Conservation (phyloP, 2,888 invertebrate genomes). For the Eupithecia vulgata region DNA sequence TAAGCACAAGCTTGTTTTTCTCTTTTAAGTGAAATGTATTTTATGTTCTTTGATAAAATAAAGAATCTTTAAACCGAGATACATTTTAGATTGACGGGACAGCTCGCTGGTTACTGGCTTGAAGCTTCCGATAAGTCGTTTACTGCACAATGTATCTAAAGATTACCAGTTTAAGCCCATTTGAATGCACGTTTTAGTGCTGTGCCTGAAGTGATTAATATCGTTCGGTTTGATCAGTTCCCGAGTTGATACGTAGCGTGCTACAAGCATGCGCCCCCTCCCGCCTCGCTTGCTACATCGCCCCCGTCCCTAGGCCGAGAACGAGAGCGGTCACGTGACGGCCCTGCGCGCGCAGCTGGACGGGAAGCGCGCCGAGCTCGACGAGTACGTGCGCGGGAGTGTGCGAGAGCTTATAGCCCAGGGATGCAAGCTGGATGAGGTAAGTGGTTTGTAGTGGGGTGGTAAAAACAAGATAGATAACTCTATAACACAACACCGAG, state of each 20-base stretch:
- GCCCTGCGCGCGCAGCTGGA: constrained; percentile 82
- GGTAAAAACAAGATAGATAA: neutral
- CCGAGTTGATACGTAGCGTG: neutral
- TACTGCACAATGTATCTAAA: too few relatives aligned
- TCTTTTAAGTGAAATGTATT: too few relatives aligned
- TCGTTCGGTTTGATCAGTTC: neutral
- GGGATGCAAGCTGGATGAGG: constrained; percentile 79
- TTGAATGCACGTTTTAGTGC: too few relatives aligned
- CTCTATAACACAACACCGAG: neutral
- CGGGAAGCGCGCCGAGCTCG: constrained; percentile 80
- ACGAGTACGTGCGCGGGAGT: constrained; percentile 78
- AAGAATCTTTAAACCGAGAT: too few relatives aligned
- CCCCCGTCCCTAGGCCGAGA: constrained; percentile 85
- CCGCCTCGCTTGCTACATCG: constrained; percentile 36
- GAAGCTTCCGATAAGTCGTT: too few relatives aligned
- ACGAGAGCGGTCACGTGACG: constrained; percentile 85
- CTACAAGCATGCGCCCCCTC: neutral
- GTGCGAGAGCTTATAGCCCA: constrained; percentile 79
- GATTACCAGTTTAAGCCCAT: too few relatives aligned
- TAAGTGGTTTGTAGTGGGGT: constrained; percentile 54
- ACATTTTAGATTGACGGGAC: too few relatives aligned
- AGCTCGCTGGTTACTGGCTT: too few relatives aligned
- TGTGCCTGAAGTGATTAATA: neutral
- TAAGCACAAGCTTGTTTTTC: too few relatives aligned
- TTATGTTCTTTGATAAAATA: too few relatives aligned